Evolutionary conservation across 2,113 vertebrate species (phyloP).

Genomic region (Sakesphorus luctuosus): DNA sequence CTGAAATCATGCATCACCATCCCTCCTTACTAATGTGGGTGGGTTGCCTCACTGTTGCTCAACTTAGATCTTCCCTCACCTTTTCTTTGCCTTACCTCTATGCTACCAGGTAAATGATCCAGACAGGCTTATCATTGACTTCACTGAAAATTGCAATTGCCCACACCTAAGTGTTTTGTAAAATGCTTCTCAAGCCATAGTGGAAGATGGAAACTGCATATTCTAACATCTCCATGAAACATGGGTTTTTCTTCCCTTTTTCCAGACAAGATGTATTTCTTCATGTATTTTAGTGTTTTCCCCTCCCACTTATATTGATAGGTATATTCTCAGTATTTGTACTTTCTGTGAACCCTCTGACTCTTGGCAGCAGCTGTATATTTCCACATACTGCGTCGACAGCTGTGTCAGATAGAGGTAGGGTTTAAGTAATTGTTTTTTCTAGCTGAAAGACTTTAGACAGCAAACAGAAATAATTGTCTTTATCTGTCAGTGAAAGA

Average conservation of each 20-base stretch:
- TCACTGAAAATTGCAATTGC: background rate
- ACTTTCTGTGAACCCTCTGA: background rate
- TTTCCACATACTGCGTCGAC: conserved; percentile 17
- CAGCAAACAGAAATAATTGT: background rate
- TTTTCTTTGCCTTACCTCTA: background rate
- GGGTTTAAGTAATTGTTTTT: conserved; percentile 11
- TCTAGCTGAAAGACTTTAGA: conserved; percentile 9
- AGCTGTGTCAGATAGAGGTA: background rate
- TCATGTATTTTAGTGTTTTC: background rate
- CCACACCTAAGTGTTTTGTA: background rate
- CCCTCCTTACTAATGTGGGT: background rate
- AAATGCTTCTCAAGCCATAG: background rate
- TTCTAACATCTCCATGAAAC: background rate
- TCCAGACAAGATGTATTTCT: background rate
- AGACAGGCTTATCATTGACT: background rate
- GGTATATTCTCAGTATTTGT: background rate
- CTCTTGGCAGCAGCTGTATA: background rate
- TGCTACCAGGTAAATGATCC: background rate
- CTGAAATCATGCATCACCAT: background rate
- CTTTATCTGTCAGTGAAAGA: background rate
- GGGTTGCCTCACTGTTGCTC: background rate
- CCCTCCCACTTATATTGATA: background rate
- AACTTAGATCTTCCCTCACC: background rate
- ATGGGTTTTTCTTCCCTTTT: background rate
- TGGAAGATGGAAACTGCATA: background rate